Conservation (phyloP, 1,140 invertebrate species). For the Sycophila sp. region DNA sequence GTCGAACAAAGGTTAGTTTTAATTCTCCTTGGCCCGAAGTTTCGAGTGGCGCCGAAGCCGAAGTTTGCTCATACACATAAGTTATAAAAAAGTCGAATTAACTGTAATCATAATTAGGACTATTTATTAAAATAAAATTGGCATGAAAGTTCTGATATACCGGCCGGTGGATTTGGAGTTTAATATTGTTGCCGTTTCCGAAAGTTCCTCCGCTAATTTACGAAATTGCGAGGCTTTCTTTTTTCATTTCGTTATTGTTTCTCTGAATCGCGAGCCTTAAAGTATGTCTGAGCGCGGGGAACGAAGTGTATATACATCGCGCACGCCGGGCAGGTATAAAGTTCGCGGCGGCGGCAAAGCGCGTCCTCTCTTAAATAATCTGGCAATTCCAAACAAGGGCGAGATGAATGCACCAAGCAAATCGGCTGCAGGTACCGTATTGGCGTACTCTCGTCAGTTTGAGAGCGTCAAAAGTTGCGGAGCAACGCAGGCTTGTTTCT, state of each 20-base stretch:
- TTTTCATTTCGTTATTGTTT: too few species aligned
- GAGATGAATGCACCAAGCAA: background rate
- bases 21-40: background rate
- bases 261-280: too few species aligned
- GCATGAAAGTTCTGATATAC: too few species aligned
- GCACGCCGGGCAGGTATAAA: too few species aligned
- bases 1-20: too few species aligned
- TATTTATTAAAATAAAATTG: too few species aligned
- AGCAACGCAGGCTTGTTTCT: background rate
- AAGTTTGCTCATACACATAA: background rate
- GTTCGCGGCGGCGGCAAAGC: background rate
- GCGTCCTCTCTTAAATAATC: background rate
- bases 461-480: conserved; percentile 5
- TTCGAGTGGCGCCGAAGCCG: background rate
- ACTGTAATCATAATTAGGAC: background rate
- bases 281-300: too few species aligned
- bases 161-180: too few species aligned
- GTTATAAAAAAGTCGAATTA: background rate
- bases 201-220: too few species aligned
- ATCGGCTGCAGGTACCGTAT: background rate
- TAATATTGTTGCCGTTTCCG: too few species aligned
- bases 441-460: background rate
- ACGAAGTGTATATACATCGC: too few species aligned
- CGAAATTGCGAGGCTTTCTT: too few species aligned
- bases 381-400: background rate